A percentile compares a stretch with the other conserved stretches of the same genome.
Evolutionary conservation across 1,140 invertebrate species (phyloP).

Genomic region (Amyelois transitella): DNA sequence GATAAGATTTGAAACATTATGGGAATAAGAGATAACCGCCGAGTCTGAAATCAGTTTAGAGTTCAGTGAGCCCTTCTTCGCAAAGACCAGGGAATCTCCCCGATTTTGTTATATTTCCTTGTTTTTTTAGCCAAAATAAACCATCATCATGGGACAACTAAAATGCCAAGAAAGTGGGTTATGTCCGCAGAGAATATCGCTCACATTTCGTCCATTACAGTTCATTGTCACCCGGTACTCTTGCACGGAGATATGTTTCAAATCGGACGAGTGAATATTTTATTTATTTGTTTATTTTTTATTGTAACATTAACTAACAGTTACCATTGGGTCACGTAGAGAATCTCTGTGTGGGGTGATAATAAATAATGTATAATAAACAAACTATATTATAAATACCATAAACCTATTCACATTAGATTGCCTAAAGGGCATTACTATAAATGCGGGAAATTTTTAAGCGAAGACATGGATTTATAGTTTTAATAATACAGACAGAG

Average conservation of each 20-base stretch:
- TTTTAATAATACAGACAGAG: too few relatives aligned
- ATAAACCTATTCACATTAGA: too few relatives aligned
- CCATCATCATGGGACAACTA: not conserved
- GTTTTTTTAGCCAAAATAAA: not conserved
- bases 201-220: not conserved
- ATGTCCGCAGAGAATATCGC: not conserved
- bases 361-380: too few relatives aligned
- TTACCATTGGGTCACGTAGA: too few relatives aligned
- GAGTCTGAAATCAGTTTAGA: too few relatives aligned
- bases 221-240: not conserved
- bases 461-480: too few relatives aligned
- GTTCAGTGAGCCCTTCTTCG: not conserved
- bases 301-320: too few relatives aligned
- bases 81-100: not conserved
- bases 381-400: too few relatives aligned
- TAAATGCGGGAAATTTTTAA: too few relatives aligned
- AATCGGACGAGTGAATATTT: not conserved
- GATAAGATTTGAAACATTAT: not conserved
- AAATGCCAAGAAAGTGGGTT: not conserved
- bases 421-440: too few relatives aligned
- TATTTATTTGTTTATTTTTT: not conserved
- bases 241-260: not conserved
- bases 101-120: not conserved
- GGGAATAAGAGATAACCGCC: not conserved
- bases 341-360: too few relatives aligned